Evolutionary conservation across 2,113 vertebrate genomes (phyloP).

Genomic region (Chrysochloris asiatica): DNA sequence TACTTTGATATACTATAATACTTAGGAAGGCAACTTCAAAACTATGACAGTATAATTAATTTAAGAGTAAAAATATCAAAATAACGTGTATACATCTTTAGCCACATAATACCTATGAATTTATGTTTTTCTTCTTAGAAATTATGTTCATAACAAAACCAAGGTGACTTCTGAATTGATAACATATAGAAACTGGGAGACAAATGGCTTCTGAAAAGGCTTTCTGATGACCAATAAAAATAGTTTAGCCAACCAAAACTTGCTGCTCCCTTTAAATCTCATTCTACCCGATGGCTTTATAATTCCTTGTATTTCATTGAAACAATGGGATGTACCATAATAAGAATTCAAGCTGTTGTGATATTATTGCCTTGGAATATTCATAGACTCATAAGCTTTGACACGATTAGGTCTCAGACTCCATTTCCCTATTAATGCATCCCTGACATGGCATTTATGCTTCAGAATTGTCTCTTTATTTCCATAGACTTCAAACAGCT

Average conservation of each 20-base stretch:
- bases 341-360: slow-evolving; percentile 70
- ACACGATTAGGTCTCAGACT: slow-evolving; percentile 49
- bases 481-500: slow-evolving; percentile 56
- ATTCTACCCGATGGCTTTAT: slow-evolving; percentile 18
- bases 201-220: slow-evolving; percentile 12
- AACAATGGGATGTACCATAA: slow-evolving; percentile 57
- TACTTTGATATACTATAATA: background rate
- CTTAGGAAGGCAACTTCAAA: background rate
- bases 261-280: slow-evolving; percentile 35
- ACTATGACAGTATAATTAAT: background rate
- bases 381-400: slow-evolving; percentile 70
- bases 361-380: slow-evolving; percentile 69
- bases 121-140: background rate
- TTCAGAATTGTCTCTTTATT: slow-evolving; percentile 64
- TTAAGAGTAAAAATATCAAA: slow-evolving; percentile 13
- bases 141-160: background rate
- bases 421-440: slow-evolving; percentile 39
- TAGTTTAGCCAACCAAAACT: background rate
- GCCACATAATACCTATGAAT: background rate
- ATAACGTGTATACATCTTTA: background rate
- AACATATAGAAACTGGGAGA: background rate
- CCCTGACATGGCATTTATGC: slow-evolving; percentile 53
- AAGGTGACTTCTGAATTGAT: background rate
- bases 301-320: slow-evolving; percentile 63
- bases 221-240: background rate